Conservation (phyloP, 64 coral and sea anemone genomes). For the Platygyra sinensis region DNA sequence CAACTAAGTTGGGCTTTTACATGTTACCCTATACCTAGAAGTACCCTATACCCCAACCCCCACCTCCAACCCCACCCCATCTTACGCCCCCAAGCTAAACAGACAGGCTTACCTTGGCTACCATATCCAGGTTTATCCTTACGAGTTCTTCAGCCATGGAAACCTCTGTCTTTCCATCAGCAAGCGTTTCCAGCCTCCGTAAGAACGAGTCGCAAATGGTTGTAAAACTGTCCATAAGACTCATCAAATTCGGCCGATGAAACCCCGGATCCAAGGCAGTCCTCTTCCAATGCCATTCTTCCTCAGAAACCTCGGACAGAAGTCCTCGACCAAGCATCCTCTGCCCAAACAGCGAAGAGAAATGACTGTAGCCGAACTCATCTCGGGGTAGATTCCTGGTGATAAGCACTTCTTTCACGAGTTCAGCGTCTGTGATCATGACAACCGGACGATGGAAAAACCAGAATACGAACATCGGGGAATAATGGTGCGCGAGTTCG, state of each 20-base stretch:
- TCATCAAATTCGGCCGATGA: conserved; percentile 39
- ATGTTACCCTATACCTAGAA: no score
- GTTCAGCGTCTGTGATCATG: conserved; percentile 63
- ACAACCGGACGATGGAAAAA: conserved; percentile 74
- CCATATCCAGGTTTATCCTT: conserved; percentile 58
- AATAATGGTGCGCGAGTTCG: conserved; percentile 50
- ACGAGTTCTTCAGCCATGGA: conserved; percentile 87
- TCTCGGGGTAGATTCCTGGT: conserved; percentile 70
- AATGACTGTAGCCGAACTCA: conserved; percentile 73
- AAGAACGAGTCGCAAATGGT: conserved; percentile 75
- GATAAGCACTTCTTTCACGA: conserved; percentile 79
- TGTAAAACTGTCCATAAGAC: conserved; percentile 58
- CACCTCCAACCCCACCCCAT: no score
- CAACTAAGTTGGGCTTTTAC: no score
- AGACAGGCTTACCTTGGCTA: conserved; percentile 67
- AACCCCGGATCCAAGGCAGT: conserved; percentile 59
- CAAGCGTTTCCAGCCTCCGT: conserved; percentile 58
- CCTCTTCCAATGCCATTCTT: conserved; percentile 66
- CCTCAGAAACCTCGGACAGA: conserved; percentile 40
- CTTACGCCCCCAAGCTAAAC: no score
- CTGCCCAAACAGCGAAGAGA: conserved; percentile 70
- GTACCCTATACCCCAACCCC: no score
- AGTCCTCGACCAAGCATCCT: conserved; percentile 72
- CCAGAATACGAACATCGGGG: conserved; percentile 84
- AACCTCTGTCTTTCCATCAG: conserved; percentile 77